These are phyloP conservation scores for Eospalax fontanierii DNA, from an alignment of 2,797 vertebrate genomes.

Conservation along the genomic window DNA sequence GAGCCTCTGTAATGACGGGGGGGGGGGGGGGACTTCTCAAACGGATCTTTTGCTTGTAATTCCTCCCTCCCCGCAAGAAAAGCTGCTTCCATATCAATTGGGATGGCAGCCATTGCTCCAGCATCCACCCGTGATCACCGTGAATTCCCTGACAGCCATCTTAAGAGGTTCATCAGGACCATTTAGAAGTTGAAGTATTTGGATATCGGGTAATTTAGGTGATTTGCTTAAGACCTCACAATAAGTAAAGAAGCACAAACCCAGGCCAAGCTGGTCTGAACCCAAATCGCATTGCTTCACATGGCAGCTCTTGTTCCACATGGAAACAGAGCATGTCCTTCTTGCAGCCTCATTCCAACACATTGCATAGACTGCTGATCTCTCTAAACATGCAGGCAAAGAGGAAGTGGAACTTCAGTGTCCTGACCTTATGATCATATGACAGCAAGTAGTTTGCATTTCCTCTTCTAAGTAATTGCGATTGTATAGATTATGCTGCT, in stretches of 20 bases:
- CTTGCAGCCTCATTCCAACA: background rate
- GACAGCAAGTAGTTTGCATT: background rate
- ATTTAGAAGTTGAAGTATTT: background rate
- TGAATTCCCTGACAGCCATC: background rate
- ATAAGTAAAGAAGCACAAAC: background rate
- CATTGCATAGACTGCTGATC: background rate
- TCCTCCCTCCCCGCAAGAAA: background rate
- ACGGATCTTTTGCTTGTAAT: background rate
- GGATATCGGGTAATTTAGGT: conserved; percentile 4
- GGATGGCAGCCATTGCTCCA: background rate
- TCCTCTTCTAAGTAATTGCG: background rate
- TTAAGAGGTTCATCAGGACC: background rate
- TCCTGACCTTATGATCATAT: background rate
- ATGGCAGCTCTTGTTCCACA: background rate
- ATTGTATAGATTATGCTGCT: background rate
- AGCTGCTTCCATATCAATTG: background rate
- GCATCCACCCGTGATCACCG: background rate
- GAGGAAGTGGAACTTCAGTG: background rate
- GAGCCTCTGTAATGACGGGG: background rate
- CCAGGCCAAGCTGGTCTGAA: background rate
- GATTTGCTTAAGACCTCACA: background rate
- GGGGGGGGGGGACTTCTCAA: background rate
- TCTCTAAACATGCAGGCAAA: conserved; percentile 25
- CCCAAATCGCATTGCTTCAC: background rate
- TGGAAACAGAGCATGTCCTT: background rate